phyloP scores from a whole-genome alignment of 2,797 vertebrate species.

The Lepilemur ruficaudatus region DNA sequence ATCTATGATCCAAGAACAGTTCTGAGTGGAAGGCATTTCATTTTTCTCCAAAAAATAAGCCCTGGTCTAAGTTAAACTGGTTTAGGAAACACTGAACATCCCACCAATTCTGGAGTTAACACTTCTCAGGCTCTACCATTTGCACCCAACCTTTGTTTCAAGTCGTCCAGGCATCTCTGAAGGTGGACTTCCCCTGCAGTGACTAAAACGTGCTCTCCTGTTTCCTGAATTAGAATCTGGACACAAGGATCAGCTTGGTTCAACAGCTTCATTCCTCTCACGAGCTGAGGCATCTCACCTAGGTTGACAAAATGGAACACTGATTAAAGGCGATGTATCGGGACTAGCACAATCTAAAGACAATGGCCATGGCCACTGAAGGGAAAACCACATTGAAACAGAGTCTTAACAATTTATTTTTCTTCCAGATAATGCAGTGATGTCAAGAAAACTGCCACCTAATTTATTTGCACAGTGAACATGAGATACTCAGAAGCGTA shows the following conservation, averaged over 20 bases:
- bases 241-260: slow-evolving; percentile 98
- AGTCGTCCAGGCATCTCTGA: slow-evolving; percentile 97
- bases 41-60: slow-evolving; percentile 65
- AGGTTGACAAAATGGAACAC: slow-evolving; percentile 32
- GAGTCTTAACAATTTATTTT: neutral
- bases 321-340: neutral
- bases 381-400: neutral
- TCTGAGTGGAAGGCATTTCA: slow-evolving; percentile 6
- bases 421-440: neutral
- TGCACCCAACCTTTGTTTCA: slow-evolving; percentile 90
- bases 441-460: neutral
- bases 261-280: slow-evolving; percentile 95
- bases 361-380: neutral
- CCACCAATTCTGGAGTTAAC: slow-evolving; percentile 39
- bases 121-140: neutral
- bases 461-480: neutral
- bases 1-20: slow-evolving; percentile 30
- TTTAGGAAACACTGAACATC: slow-evolving; percentile 52
- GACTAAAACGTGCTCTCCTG: slow-evolving; percentile 96
- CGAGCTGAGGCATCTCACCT: slow-evolving; percentile 98
- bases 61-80: slow-evolving; percentile 22
- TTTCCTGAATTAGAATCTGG: slow-evolving; percentile 97
- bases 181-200: slow-evolving; percentile 98
- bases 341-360: neutral
- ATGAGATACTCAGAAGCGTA: neutral